These are phyloP conservation scores for Baccha elongata DNA, from an alignment of 2,888 invertebrate species.

Conservation along the genomic window DNA sequence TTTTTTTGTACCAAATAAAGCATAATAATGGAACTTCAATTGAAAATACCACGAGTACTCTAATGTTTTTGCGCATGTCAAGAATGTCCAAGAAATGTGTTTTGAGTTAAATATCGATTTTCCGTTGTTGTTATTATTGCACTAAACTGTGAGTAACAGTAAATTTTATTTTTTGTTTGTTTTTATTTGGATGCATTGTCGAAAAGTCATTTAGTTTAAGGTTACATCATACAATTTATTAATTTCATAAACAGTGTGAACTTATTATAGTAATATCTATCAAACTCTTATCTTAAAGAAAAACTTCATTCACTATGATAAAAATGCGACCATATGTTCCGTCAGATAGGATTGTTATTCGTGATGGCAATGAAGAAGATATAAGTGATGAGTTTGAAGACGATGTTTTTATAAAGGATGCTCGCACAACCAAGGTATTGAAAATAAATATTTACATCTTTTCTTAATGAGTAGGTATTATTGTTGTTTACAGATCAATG, in stretches of 20 bases:
- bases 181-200: constrained; percentile 35
- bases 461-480: too few relatives aligned
- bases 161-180: constrained; percentile 39
- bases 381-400: constrained; percentile 89
- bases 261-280: too few relatives aligned
- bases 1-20: too few relatives aligned
- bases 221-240: too few relatives aligned
- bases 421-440: constrained; percentile 85
- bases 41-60: constrained; percentile 59
- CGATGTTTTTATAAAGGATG: constrained; percentile 90
- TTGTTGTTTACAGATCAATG: constrained; percentile 83
- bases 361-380: constrained; percentile 88
- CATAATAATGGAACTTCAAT: too few relatives aligned
- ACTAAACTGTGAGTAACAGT: constrained; percentile 55
- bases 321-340: constrained; percentile 85
- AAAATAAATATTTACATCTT: background rate
- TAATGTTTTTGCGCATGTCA: constrained; percentile 53
- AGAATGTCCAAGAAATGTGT: constrained; percentile 27
- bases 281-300: background rate
- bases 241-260: too few relatives aligned
- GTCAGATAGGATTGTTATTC: constrained; percentile 85
- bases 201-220: constrained; percentile 30
- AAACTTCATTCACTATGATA: constrained; percentile 76
- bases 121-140: constrained; percentile 41
- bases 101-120: constrained; percentile 73